Conservation (phyloP, 2,797 vertebrate species). For the Lepilemur septentrionalis region DNA sequence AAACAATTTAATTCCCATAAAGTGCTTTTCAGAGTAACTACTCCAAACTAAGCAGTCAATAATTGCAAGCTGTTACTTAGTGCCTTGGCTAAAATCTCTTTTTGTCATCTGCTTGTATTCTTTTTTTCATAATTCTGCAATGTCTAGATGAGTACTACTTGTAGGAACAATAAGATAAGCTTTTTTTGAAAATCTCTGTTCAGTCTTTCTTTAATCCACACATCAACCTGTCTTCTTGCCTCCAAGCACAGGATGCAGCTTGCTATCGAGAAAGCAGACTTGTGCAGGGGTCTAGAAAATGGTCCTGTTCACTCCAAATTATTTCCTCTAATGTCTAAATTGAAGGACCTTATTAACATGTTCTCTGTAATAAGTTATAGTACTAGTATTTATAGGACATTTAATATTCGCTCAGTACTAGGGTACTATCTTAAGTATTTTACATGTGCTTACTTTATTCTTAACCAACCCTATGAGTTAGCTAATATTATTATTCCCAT, state of each 20-base stretch:
- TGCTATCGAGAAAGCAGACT: not conserved
- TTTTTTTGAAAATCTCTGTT: not conserved
- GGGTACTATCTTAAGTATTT: not conserved
- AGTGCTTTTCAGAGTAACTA: constrained; percentile 7
- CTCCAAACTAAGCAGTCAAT: not conserved
- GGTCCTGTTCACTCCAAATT: not conserved
- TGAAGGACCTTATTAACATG: not conserved
- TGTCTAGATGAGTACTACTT: not conserved
- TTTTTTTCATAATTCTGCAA: not conserved
- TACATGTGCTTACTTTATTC: not conserved
- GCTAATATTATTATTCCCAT: too few relatives aligned
- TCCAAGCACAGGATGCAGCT: not conserved
- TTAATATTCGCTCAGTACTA: not conserved
- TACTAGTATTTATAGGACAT: not conserved
- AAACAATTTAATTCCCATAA: constrained; percentile 26
- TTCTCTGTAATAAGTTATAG: not conserved
- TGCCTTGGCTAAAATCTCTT: not conserved
- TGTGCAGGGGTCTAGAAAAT: not conserved
- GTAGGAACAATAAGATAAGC: not conserved
- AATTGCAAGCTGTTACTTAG: constrained; percentile 24
- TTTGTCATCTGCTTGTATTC: constrained; percentile 14
- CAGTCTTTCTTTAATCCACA: not conserved
- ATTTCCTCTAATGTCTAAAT: not conserved
- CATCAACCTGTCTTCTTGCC: not conserved
- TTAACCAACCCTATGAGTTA: not conserved